phyloP scores from a whole-genome alignment of 1,140 invertebrate species.

The Drosophila santomea region DNA sequence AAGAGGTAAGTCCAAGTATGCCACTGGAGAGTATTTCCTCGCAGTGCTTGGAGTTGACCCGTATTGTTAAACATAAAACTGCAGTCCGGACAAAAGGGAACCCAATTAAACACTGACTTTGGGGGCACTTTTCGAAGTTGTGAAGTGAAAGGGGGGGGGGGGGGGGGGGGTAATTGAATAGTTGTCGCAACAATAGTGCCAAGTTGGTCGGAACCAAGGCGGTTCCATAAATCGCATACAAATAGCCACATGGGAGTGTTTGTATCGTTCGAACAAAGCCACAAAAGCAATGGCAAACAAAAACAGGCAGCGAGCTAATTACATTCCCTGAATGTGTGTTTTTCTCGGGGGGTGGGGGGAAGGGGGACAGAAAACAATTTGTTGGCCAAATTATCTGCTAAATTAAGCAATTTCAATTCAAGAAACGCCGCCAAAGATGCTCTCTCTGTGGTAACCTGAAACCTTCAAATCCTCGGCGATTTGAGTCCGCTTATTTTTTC shows the following conservation, averaged over 20 bases:
- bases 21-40: background rate
- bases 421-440: slow-evolving; percentile 37
- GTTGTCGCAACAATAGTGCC: slow-evolving; percentile 47
- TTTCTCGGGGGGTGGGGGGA: slow-evolving; percentile 1
- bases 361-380: slow-evolving; percentile 50
- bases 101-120: slow-evolving; percentile 46
- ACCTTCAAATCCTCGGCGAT: slow-evolving; percentile 42
- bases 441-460: slow-evolving; percentile 25
- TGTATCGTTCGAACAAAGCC: slow-evolving; percentile 45
- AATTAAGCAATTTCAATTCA: slow-evolving; percentile 66
- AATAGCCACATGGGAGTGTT: slow-evolving; percentile 56
- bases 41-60: background rate
- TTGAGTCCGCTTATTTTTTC: slow-evolving; percentile 21
- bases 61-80: slow-evolving; percentile 30
- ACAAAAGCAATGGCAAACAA: slow-evolving; percentile 56
- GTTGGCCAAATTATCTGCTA: slow-evolving; percentile 61
- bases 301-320: slow-evolving; percentile 55
- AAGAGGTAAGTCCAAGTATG: too few species aligned
- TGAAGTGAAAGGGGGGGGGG: slow-evolving; percentile 13
- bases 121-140: slow-evolving; percentile 4
- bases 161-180: slow-evolving; percentile 41
- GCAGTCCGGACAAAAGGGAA: slow-evolving; percentile 4
- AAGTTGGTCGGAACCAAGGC: slow-evolving; percentile 39
- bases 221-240: slow-evolving; percentile 57
- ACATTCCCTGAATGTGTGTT: slow-evolving; percentile 29